Base-by-base conservation (phyloP, 2,113 vertebrate genomes). In the Mionectes macconnelli region DNA sequence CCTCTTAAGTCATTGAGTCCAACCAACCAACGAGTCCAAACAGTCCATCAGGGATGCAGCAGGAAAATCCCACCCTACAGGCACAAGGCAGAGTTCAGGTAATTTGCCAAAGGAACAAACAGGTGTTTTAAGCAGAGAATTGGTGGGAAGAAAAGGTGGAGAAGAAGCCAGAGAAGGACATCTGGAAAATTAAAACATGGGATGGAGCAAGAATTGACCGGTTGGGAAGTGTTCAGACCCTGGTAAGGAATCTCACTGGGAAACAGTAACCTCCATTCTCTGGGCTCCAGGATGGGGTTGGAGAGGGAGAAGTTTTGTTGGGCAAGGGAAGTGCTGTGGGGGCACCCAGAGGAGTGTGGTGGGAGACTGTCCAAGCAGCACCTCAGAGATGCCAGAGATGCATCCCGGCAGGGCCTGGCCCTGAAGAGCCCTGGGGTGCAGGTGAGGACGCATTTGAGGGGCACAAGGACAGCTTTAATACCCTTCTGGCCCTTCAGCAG, bases 11-110 rank as follows among this genome's bases (percentile, higher is more conserved):
- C 42, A 7, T 19, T 0, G 3, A n/a, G 55, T 10, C 33, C 39
- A 17, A 2, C 14, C 11, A 4, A 18, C 2, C 0, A 2, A 18
- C 0, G 0, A 31, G 17, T 31, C 6, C 21, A 3, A 8, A 24
- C 56, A n/a, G 39, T 4, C 18, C 47, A 1, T 1, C 49, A 35
- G 24, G 49, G 50, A 23, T 11, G 57, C 6, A 19, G 8, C 5
- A 33, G 53, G 15, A 31, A 66, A 49, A 20, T 0, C 52, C 37
- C 62, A 17, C 17, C 76, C 49, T 3, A 1, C 35, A n/a, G 55
- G 56, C 59, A 27, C 3, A 1, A 20, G 37, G 49, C 35, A 57
- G 74, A 33, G 42, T 1, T 22, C 31, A 20, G 42, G 25, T 55
- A 3, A 8, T 28, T 37, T 76, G 15, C 0, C 4, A 1, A 10